These are phyloP conservation scores for Brevipalpus yothersi DNA, from an alignment of 1,140 invertebrate species.

Conservation along the genomic window DNA sequence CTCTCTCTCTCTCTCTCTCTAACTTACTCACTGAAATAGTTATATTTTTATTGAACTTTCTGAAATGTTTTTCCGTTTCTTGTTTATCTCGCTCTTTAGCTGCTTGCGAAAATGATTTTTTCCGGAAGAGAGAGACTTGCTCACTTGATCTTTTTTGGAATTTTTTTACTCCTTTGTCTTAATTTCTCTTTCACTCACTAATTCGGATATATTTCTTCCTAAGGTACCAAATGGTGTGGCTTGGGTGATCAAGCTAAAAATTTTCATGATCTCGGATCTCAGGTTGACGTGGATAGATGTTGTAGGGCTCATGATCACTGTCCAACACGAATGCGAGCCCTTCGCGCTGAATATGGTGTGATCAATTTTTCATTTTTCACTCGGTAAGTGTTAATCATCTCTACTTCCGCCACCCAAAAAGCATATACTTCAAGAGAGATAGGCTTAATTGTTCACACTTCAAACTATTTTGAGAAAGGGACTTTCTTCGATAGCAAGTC, in stretches of 20 bases:
- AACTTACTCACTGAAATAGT: no score
- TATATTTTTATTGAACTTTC: no score
- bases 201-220: no score
- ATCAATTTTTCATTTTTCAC: slow-evolving; percentile 59
- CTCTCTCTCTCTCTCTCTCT: no score
- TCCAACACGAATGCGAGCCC: slow-evolving; percentile 29
- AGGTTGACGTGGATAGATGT: slow-evolving; percentile 39
- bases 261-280: slow-evolving; percentile 39
- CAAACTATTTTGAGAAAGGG: not conserved
- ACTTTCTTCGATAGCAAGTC: not conserved
- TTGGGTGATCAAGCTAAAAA: slow-evolving; percentile 38
- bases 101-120: no score
- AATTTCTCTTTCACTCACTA: no score
- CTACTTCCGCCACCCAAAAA: not conserved
- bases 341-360: slow-evolving; percentile 45
- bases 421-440: not conserved
- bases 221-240: slow-evolving; percentile 41
- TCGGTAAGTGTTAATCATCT: slow-evolving; percentile 30
- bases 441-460: not conserved
- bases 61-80: no score
- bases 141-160: no score
- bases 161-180: no score
- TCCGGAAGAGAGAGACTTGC: no score
- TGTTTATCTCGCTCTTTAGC: no score
- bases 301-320: slow-evolving; percentile 52